Percentiles rank a stretch among this genome's conserved stretches.
phyloP scores from a whole-genome alignment of 2,797 vertebrate species.

The Anguilla marmorata region DNA sequence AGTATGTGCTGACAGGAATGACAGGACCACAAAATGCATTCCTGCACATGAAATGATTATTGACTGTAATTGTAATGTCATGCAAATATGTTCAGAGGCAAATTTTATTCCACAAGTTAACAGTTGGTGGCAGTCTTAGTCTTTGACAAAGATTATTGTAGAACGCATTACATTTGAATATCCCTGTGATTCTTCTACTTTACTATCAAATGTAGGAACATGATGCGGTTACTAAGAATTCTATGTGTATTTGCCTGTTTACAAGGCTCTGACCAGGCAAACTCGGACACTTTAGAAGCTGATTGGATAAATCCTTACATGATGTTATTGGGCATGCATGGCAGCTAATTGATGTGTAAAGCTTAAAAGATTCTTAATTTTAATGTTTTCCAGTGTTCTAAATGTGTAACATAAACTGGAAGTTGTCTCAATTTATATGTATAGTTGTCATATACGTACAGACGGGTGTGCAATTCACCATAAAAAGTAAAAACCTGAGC shows the following conservation, averaged over 20 bases:
- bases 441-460: too few relatives aligned
- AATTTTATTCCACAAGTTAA: slow-evolving; percentile 12
- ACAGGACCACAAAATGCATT: background rate
- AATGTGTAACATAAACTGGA: background rate
- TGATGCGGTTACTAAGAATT: background rate
- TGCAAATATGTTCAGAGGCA: background rate
- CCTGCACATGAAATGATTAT: background rate
- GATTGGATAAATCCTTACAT: background rate
- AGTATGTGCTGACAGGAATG: background rate
- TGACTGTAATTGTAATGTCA: background rate
- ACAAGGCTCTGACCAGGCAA: background rate
- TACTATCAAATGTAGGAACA: background rate
- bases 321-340: background rate
- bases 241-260: background rate
- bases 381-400: background rate
- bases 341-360: background rate
- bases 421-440: too few relatives aligned
- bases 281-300: background rate
- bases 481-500: background rate
- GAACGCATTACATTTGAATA: background rate
- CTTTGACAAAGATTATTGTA: slow-evolving; percentile 5
- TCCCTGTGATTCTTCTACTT: background rate
- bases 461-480: too few relatives aligned
- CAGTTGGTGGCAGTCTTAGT: slow-evolving; percentile 30
- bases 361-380: background rate